phyloP scores from a whole-genome alignment of 2,797 vertebrate genomes.

The Eurystomus glaucurus region DNA sequence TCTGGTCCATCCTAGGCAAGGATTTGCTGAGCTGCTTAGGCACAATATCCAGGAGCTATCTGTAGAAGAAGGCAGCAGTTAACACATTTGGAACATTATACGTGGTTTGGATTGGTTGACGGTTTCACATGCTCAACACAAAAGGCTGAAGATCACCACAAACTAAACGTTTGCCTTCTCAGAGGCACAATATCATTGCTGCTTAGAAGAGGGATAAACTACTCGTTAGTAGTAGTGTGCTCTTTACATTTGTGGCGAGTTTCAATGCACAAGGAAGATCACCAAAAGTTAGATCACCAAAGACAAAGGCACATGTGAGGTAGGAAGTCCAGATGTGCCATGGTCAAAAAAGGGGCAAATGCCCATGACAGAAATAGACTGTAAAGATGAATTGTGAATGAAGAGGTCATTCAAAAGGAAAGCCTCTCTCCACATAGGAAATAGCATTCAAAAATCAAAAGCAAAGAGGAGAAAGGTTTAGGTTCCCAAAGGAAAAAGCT shows the following conservation, averaged over 20 bases:
- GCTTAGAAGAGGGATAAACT: not conserved
- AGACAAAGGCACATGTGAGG: rapidly evolving
- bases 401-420: not conserved
- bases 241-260: rapidly evolving
- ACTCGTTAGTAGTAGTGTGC: rapidly evolving
- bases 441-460: not conserved
- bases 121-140: not conserved
- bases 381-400: not conserved
- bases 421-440: not conserved
- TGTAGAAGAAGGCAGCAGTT: not conserved
- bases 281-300: rapidly evolving
- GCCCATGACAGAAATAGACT: not conserved
- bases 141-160: not conserved
- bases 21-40: rapidly evolving
- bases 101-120: rapidly evolving
- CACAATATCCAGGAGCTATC: rapidly evolving
- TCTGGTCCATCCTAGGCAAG: rapidly evolving
- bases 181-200: rapidly evolving
- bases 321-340: rapidly evolving
- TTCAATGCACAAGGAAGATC: rapidly evolving
- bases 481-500: not conserved
- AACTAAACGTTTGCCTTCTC: not conserved
- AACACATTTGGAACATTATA: rapidly evolving
- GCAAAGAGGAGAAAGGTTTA: not conserved
- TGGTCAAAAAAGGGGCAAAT: not conserved